Evolutionary conservation across 2,113 vertebrate species (phyloP).

Genomic region (Heterocephalus glaber): DNA sequence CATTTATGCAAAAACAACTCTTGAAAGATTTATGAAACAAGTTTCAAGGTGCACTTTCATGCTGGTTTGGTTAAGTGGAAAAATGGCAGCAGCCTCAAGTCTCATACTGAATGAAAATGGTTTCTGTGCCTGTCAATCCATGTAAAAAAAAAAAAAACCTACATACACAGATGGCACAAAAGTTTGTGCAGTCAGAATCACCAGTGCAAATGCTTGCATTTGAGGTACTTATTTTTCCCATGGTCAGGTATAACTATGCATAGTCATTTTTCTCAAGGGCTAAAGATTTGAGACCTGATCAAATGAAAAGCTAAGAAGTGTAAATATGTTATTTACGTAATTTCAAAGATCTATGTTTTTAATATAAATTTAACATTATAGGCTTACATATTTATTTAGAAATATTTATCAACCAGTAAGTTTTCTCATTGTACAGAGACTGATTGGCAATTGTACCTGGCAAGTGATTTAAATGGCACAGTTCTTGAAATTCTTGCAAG

Average conservation of each 20-base stretch:
- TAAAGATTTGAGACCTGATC: constrained; percentile 73
- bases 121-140: constrained; percentile 51
- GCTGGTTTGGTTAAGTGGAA: constrained; percentile 70
- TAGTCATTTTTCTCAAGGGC: constrained; percentile 70
- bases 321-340: constrained; percentile 63
- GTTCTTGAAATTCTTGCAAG: constrained; percentile 74
- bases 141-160: constrained; percentile 61
- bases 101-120: constrained; percentile 55
- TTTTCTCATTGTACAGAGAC: constrained; percentile 56
- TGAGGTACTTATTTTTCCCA: constrained; percentile 84
- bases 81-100: constrained; percentile 76
- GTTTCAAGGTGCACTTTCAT: constrained; percentile 62
- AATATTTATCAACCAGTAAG: constrained; percentile 61
- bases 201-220: constrained; percentile 84
- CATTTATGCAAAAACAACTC: constrained; percentile 63
- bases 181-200: constrained; percentile 78
- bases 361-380: constrained; percentile 65
- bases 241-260: constrained; percentile 80
- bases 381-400: constrained; percentile 64
- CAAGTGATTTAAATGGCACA: constrained; percentile 75
- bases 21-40: constrained; percentile 41
- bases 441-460: constrained; percentile 78
- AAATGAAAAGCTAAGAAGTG: constrained; percentile 57
- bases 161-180: constrained; percentile 79
- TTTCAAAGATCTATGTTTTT: constrained; percentile 69